Evolutionary conservation across 2,888 invertebrate species (phyloP).

Genomic region (Drosophila algonquin): DNA sequence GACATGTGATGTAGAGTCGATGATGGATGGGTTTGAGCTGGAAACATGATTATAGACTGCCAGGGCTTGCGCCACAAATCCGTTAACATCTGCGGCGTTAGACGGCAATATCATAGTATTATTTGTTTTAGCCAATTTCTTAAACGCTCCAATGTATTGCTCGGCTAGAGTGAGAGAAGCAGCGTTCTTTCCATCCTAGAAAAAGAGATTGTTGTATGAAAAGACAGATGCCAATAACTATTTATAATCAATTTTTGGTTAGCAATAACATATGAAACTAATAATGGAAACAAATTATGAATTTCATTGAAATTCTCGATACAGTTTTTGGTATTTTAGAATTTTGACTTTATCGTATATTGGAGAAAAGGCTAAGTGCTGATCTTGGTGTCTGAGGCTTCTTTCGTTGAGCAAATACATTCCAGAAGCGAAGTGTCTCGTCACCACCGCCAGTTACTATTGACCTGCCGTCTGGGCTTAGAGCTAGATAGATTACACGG

Average conservation of each 20-base stretch:
- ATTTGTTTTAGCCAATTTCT: conserved; percentile 94
- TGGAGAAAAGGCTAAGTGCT: conserved; percentile 94
- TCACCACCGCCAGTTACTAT: conserved; percentile 99
- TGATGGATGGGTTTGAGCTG: conserved; percentile 38
- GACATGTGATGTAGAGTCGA: conserved; percentile 20
- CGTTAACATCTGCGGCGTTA: conserved; percentile 88
- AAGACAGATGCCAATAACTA: background rate
- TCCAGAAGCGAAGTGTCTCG: conserved; percentile 98
- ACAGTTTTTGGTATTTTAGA: background rate
- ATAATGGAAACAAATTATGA: background rate
- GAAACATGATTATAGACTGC: conserved; percentile 82
- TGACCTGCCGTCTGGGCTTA: conserved; percentile 98
- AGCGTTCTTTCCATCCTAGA: conserved; percentile 92
- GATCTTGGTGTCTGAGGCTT: conserved; percentile 96
- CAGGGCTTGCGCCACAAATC: conserved; percentile 82
- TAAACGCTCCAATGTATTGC: conserved; percentile 97
- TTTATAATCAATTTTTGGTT: background rate
- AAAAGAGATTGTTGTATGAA: background rate
- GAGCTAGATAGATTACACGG: conserved; percentile 95
- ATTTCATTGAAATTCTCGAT: background rate
- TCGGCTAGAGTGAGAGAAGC: conserved; percentile 97
- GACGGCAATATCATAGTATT: conserved; percentile 97
- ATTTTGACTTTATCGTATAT: conserved; percentile 87
- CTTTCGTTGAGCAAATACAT: conserved; percentile 98
- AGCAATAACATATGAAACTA: background rate